phyloP scores from a whole-genome alignment of 2,888 invertebrate species.

The Hydropsyche betteni region DNA sequence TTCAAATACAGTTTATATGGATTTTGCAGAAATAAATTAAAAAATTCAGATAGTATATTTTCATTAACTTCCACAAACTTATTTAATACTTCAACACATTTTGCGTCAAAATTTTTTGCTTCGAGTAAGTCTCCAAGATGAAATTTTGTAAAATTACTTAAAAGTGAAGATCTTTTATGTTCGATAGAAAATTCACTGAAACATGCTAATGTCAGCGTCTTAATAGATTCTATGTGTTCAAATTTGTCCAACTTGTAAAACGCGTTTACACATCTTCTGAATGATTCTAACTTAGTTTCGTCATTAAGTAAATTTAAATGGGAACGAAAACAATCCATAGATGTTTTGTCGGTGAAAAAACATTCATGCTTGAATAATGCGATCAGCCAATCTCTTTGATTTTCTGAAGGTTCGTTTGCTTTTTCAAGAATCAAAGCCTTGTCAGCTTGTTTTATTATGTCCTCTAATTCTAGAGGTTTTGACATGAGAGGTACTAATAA shows the following conservation, averaged over 20 bases:
- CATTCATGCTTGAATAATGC: slow-evolving; percentile 37
- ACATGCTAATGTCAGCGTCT: slow-evolving; percentile 29
- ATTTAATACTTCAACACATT: slow-evolving; percentile 44
- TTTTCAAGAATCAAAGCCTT: slow-evolving; percentile 36
- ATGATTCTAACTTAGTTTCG: slow-evolving; percentile 29
- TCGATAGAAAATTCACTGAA: slow-evolving; percentile 20
- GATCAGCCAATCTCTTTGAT: slow-evolving; percentile 44
- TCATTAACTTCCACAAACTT: slow-evolving; percentile 43
- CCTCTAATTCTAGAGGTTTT: slow-evolving; percentile 41
- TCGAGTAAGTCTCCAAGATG: slow-evolving; percentile 38
- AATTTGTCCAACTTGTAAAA: slow-evolving; percentile 28
- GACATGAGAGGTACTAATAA: slow-evolving; percentile 43
- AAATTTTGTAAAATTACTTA: slow-evolving; percentile 24
- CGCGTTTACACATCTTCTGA: slow-evolving; percentile 30
- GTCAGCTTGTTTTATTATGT: slow-evolving; percentile 41
- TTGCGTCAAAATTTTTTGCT: slow-evolving; percentile 39
- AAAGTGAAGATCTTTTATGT: slow-evolving; percentile 29
- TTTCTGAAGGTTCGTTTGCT: slow-evolving; percentile 3
- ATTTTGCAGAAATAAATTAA: slow-evolving; percentile 46
- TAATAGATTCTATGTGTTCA: slow-evolving; percentile 24
- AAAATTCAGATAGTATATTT: slow-evolving; percentile 29
- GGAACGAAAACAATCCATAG: slow-evolving; percentile 38
- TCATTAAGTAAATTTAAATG: slow-evolving; percentile 28
- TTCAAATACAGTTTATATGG: slow-evolving; percentile 41
- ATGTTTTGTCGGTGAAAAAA: slow-evolving; percentile 43